Evolutionary conservation across 2,113 vertebrate species (phyloP), one percentile per base, ranked within the genome.

Genomic region (Phycodurus eques): DNA sequence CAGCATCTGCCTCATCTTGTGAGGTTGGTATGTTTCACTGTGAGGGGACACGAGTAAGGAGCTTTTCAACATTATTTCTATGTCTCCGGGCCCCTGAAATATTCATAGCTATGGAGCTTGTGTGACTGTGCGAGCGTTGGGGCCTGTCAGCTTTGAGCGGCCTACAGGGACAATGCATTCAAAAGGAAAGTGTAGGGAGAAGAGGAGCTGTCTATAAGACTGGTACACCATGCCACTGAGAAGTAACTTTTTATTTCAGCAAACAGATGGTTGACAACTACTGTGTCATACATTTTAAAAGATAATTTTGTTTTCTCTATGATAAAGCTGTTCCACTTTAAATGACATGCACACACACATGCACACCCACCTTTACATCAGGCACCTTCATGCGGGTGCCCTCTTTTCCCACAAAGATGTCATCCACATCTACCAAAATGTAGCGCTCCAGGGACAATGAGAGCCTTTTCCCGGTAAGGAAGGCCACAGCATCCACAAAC

Each of bases 391-490:
- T 99, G 84, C 97, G 94, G 0, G 97, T 99, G 78, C 97, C 96
- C 82, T 99, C 97, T 80, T 98, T 99, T 83, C 97, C 97, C 69
- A 99, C 97, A 39, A 99, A 99, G 88, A 99, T 99, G 88, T 99
- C 97, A 0, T 98, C 97, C 0, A 99, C 96, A 77, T 99, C 97
- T 79, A 99, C 97, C 66, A 99, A 90, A 73, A 98, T 85, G 86
- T 98, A 96, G 79, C 97, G 96, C 85, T 99, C 95, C 22, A 98
- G 88, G 6, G 95, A 95, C 83, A 98, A 77, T 0, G 96, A 97
- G 59, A 99, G 94, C 72, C 95, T 94, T 86, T 98, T 98, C 67
- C 96, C 94, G 0, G 96, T 98, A 67, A 99, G 93, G 87, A 99
- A 98, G 84, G 96, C 95, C 82, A 98, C 95, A 0, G 96, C 95